Evolutionary conservation across 2,113 vertebrate species (phyloP).

Genomic region (Numenius arquata): DNA sequence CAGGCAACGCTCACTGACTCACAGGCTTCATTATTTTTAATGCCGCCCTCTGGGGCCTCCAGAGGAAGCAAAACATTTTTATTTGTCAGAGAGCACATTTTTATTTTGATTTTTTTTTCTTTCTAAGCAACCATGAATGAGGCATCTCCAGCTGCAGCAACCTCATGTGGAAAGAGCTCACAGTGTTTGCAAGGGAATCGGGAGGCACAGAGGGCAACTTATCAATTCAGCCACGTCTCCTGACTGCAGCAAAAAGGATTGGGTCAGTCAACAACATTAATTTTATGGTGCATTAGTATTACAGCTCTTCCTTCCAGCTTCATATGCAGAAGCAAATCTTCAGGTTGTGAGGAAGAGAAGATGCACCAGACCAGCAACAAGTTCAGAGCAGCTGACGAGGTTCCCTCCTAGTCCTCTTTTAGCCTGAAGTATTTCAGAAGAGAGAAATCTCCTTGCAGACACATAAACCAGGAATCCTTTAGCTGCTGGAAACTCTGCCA

Average conservation of each 20-base stretch:
- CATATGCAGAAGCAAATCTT: neutral
- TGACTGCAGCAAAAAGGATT: neutral
- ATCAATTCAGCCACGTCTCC: constrained; percentile 18
- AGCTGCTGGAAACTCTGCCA: neutral
- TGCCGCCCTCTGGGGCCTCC: constrained; percentile 44
- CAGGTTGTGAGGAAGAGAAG: neutral
- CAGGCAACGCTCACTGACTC: constrained; percentile 42
- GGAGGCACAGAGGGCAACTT: neutral
- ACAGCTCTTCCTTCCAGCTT: neutral
- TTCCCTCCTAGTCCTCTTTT: neutral
- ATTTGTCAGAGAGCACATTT: constrained; percentile 39
- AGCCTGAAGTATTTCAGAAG: neutral
- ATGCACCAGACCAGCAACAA: neutral
- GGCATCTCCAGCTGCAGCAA: constrained; percentile 26
- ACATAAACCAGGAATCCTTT: neutral
- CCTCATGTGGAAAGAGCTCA: neutral
- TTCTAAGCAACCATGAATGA: constrained; percentile 45
- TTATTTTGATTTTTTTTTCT: neutral
- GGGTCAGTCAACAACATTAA: neutral
- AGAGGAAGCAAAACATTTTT: constrained; percentile 58
- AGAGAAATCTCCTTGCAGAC: neutral
- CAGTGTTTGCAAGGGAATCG: neutral
- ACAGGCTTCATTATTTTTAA: constrained; percentile 24
- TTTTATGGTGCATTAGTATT: neutral
- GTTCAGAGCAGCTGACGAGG: neutral